Evolutionary conservation across 2,888 invertebrate species (phyloP).

Genomic region (Odontothrips loti): DNA sequence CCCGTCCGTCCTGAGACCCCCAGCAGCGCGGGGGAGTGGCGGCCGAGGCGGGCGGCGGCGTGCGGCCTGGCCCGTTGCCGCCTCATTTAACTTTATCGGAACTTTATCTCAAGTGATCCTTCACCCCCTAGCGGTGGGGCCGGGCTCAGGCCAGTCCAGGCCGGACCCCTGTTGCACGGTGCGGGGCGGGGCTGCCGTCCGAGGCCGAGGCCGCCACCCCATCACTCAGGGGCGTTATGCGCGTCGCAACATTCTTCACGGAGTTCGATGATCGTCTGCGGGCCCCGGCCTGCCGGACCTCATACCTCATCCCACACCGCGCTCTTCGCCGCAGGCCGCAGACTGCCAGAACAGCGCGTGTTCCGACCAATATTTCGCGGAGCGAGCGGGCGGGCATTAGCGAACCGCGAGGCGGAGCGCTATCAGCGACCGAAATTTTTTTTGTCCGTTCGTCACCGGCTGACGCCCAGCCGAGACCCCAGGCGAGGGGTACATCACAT

Average conservation of each 20-base stretch:
- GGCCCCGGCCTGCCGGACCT: no score
- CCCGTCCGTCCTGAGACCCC: background rate
- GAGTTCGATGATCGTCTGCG: background rate
- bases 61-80: background rate
- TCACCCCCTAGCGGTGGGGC: background rate
- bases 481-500: no score
- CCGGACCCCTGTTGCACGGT: background rate
- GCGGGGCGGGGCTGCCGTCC: background rate
- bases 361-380: no score
- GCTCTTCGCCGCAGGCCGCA: no score
- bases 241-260: background rate
- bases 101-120: constrained; percentile 26
- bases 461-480: no score
- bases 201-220: no score
- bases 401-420: no score
- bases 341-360: no score
- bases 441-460: no score
- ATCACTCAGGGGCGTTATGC: background rate
- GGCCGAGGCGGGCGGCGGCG: background rate
- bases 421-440: no score
- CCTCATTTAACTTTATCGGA: constrained; percentile 26
- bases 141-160: background rate
- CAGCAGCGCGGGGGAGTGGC: background rate
- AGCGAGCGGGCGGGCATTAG: no score
- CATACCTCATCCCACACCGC: no score